Conservation (phyloP, 2,888 invertebrate genomes). For the Eilema sororculum region DNA sequence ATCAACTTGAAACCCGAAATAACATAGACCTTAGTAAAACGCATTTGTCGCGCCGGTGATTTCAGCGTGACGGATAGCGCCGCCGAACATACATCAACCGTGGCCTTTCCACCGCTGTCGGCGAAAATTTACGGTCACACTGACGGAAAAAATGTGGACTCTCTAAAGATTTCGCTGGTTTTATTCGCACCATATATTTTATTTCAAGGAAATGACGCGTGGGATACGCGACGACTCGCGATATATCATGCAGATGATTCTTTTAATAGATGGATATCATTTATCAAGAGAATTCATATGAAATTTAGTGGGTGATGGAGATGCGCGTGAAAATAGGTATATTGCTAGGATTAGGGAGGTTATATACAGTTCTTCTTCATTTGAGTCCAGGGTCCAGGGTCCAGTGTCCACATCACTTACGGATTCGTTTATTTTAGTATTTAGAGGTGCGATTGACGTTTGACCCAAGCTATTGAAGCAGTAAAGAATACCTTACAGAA, state of each 20-base stretch:
- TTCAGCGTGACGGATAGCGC: slow-evolving; percentile 63
- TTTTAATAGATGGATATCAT: slow-evolving; percentile 18
- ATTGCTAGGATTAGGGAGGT: not conserved
- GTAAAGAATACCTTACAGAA: too few relatives aligned
- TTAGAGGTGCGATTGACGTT: too few relatives aligned
- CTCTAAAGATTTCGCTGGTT: slow-evolving; percentile 71
- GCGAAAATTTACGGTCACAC: slow-evolving; percentile 68
- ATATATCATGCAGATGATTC: slow-evolving; percentile 62
- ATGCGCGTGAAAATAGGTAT: not conserved
- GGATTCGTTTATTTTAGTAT: too few relatives aligned
- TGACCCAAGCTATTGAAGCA: too few relatives aligned
- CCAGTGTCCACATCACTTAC: too few relatives aligned
- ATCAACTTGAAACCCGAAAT: slow-evolving; percentile 26
- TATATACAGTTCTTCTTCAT: not conserved
- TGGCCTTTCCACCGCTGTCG: slow-evolving; percentile 57
- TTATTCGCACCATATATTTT: slow-evolving; percentile 78
- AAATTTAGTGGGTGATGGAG: not conserved
- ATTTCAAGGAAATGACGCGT: slow-evolving; percentile 71
- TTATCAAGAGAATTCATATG: not conserved
- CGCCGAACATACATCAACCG: slow-evolving; percentile 67
- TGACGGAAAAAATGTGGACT: slow-evolving; percentile 71
- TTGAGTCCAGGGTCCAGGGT: too few relatives aligned
- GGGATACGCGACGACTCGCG: slow-evolving; percentile 58
- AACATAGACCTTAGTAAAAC: slow-evolving; percentile 47
- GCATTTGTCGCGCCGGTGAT: slow-evolving; percentile 70